phyloP scores from a whole-genome alignment of 2,797 vertebrate species.

The Ficedula albicollis region DNA sequence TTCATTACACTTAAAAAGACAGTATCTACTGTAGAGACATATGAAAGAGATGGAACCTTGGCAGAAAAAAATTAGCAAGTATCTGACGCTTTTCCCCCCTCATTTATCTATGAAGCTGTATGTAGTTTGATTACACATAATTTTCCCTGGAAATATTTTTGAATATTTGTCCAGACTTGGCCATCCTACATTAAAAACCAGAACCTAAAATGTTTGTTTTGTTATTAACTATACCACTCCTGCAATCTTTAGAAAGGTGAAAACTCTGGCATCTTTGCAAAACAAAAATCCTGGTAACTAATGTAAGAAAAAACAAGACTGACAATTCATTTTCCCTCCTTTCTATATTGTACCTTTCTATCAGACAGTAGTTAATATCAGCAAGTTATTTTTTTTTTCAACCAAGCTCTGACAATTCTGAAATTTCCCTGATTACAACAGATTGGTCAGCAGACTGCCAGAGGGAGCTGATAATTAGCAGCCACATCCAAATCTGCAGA shows the following conservation, averaged over 20 bases:
- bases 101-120: background rate
- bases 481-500: background rate
- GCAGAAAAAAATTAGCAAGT: background rate
- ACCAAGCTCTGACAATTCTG: background rate
- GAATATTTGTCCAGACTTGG: background rate
- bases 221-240: background rate
- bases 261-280: background rate
- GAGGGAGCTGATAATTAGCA: background rate
- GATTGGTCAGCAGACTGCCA: background rate
- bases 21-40: background rate
- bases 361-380: background rate
- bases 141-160: background rate
- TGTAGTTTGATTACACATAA: background rate
- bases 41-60: background rate
- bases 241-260: background rate
- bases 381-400: background rate
- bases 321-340: background rate
- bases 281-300: background rate
- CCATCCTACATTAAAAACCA: background rate
- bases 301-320: background rate
- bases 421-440: background rate
- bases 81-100: background rate
- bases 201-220: background rate
- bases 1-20: background rate
- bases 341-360: too few relatives aligned